phyloP scores from a whole-genome alignment of 2,113 vertebrate species.

The Melanerpes aurifrons region DNA sequence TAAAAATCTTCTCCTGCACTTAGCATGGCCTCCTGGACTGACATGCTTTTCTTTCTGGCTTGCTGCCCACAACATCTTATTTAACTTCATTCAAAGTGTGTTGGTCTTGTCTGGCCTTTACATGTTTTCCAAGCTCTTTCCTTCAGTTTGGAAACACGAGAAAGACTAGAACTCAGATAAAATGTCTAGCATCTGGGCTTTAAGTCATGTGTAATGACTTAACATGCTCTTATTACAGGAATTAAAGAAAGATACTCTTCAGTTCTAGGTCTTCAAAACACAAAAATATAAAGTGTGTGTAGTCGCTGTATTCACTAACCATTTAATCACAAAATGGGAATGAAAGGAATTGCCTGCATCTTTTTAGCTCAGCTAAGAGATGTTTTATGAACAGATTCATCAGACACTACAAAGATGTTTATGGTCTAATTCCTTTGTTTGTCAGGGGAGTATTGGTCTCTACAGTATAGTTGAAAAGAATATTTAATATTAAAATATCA shows the following conservation, averaged over 20 bases:
- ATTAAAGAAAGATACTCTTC: neutral
- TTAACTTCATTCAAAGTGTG: neutral
- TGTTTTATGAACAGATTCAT: neutral
- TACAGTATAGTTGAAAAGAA: neutral
- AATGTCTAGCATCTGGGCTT: neutral
- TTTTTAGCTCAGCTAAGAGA: neutral
- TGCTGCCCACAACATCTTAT: neutral
- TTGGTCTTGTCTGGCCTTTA: neutral
- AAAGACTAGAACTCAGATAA: neutral
- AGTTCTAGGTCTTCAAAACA: neutral
- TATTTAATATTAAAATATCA: neutral
- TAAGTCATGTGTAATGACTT: neutral
- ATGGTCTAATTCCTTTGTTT: neutral
- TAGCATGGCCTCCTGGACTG: neutral
- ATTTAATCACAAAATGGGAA: neutral
- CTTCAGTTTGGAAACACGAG: neutral
- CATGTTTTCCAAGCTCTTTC: neutral
- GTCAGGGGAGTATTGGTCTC: neutral
- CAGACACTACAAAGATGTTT: neutral
- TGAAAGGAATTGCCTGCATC: neutral
- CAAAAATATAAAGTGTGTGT: neutral
- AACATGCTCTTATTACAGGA: neutral
- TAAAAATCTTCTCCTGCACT: neutral
- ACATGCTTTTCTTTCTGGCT: neutral
- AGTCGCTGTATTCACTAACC: neutral